phyloP scores from a whole-genome alignment of 1,140 invertebrate genomes.

The Himalopsyche phryganea region DNA sequence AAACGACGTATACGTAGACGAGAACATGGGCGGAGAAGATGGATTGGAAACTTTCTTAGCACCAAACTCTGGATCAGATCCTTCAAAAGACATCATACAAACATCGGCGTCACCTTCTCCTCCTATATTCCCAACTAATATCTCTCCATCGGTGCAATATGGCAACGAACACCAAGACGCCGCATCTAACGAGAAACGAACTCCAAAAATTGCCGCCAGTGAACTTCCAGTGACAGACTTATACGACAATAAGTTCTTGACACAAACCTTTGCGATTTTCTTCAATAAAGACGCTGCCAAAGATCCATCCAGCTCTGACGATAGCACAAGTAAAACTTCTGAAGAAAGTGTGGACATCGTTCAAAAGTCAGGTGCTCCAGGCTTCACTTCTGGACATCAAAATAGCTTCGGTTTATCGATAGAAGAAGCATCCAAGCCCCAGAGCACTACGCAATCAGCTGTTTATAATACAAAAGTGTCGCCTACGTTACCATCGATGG shows the following conservation, averaged over 20 bases:
- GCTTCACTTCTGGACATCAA: constrained; percentile 58
- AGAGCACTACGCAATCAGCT: constrained; percentile 50
- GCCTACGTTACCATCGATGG: constrained; percentile 53
- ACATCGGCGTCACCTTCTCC: constrained; percentile 38
- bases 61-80: constrained; percentile 4
- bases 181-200: constrained; percentile 41
- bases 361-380: constrained; percentile 3
- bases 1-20: constrained; percentile 39
- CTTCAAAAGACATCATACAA: constrained; percentile 36
- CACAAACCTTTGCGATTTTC: constrained; percentile 32
- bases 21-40: constrained; percentile 37
- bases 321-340: constrained; percentile 15
- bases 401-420: constrained; percentile 59
- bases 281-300: constrained; percentile 33
- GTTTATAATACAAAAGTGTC: constrained; percentile 55
- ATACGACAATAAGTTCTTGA: constrained; percentile 31
- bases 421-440: constrained; percentile 54
- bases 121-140: constrained; percentile 47
- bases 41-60: constrained; percentile 23
- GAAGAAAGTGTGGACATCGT: neutral
- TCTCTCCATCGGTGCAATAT: constrained; percentile 50
- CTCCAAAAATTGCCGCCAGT: constrained; percentile 36
- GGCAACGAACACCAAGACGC: constrained; percentile 43
- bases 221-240: constrained; percentile 32
- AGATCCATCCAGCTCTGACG: constrained; percentile 25